Percentiles rank a stretch among this genome's conserved stretches.
Conservation (phyloP, 35 echinoderm and acorn worm species). For the Amphiura filiformis region DNA sequence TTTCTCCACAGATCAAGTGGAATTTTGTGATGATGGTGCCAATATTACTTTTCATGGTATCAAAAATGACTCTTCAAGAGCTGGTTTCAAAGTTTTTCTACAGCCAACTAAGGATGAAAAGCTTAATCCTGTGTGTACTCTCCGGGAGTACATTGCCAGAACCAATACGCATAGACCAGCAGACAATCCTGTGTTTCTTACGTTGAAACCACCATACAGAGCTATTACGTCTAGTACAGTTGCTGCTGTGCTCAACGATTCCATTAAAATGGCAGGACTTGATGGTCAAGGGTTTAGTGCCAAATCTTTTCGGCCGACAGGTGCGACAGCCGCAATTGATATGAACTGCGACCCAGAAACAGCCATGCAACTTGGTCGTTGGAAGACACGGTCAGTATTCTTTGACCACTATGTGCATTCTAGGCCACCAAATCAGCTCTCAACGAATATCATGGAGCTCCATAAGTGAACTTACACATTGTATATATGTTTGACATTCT, state of each 20-base stretch:
- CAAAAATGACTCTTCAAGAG: background rate
- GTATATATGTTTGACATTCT: too few relatives aligned
- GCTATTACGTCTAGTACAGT: background rate
- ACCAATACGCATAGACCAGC: background rate
- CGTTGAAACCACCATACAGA: background rate
- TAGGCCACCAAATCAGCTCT: too few relatives aligned
- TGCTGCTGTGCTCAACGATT: background rate
- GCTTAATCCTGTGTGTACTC: background rate
- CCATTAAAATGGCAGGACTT: slow-evolving; percentile 20
- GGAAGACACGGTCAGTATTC: slow-evolving; percentile 41
- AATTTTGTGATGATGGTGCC: background rate
- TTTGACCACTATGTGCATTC: too few relatives aligned
- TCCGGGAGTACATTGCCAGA: background rate
- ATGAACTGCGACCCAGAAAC: slow-evolving; percentile 16
- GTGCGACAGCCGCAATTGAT: slow-evolving; percentile 14
- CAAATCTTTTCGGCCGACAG: slow-evolving; percentile 21
- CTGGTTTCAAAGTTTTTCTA: background rate
- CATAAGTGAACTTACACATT: too few relatives aligned
- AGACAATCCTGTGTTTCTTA: slow-evolving; percentile 19
- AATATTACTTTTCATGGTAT: background rate
- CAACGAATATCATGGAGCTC: too few relatives aligned
- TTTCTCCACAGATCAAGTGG: background rate
- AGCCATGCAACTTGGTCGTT: slow-evolving; percentile 20
- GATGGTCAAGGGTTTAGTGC: background rate
- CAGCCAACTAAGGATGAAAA: background rate